These are phyloP conservation scores for Smittia aterrima DNA, from an alignment of 2,888 invertebrate species.

Conservation along the genomic window DNA sequence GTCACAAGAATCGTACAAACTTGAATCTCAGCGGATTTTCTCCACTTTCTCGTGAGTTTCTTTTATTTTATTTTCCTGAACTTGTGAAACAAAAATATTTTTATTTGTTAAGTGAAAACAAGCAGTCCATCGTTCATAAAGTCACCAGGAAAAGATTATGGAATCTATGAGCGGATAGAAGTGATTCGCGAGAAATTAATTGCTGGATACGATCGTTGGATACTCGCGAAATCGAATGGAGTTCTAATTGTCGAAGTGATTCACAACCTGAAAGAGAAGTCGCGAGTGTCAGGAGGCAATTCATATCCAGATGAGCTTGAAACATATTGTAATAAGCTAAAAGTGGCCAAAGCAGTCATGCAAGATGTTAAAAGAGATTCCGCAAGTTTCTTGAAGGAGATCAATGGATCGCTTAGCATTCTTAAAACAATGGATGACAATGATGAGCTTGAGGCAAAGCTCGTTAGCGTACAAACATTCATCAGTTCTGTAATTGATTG, in stretches of 20 bases:
- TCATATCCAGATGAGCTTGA: constrained; percentile 47
- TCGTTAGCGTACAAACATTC: background rate
- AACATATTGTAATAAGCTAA: constrained; percentile 48
- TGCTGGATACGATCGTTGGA: constrained; percentile 8
- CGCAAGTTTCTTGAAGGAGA: background rate
- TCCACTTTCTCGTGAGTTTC: background rate
- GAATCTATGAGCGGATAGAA: background rate
- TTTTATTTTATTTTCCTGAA: background rate
- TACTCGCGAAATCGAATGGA: background rate
- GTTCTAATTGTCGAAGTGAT: background rate
- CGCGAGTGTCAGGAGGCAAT: constrained; percentile 23
- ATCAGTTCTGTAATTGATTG: background rate
- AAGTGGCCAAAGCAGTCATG: constrained; percentile 48
- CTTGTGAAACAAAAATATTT: background rate
- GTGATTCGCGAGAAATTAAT: background rate
- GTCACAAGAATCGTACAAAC: background rate
- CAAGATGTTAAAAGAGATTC: constrained; percentile 47
- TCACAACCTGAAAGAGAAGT: constrained; percentile 41
- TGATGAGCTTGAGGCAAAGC: background rate
- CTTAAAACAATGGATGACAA: background rate
- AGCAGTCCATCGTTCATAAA: background rate
- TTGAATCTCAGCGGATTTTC: constrained; percentile 1
- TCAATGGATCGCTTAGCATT: background rate
- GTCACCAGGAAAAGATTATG: background rate
- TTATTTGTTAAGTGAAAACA: background rate